Evolutionary conservation across 2,888 invertebrate species (phyloP).

Genomic region (Dilophus febrilis): DNA sequence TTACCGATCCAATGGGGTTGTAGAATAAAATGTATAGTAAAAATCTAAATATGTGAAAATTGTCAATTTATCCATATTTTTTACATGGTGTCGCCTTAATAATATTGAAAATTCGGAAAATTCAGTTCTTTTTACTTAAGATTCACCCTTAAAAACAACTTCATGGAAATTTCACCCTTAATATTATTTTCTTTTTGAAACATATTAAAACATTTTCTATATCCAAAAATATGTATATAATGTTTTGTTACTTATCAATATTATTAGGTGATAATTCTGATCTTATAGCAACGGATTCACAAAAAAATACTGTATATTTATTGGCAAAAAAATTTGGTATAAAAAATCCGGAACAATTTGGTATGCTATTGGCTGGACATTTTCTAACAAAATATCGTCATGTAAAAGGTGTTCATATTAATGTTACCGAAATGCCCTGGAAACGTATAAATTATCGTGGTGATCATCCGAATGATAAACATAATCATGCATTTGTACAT

Average conservation of each 20-base stretch:
- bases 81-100: too few species aligned
- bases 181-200: not conserved
- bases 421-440: constrained; percentile 62
- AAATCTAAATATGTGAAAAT: too few species aligned
- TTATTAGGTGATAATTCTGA: constrained; percentile 50
- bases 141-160: too few species aligned
- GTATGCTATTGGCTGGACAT: constrained; percentile 51
- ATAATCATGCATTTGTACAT: constrained; percentile 44
- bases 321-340: constrained; percentile 63
- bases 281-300: constrained; percentile 66
- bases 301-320: constrained; percentile 67
- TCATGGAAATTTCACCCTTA: not conserved
- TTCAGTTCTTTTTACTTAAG: too few species aligned
- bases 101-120: too few species aligned
- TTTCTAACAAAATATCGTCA: constrained; percentile 61
- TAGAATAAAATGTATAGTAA: too few species aligned
- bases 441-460: constrained; percentile 41
- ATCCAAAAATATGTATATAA: too few species aligned
- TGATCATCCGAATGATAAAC: constrained; percentile 16
- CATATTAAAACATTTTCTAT: not conserved
- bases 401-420: constrained; percentile 49
- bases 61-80: too few species aligned
- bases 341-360: constrained; percentile 61
- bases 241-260: not conserved
- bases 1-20: too few species aligned